Conservation (phyloP, 2,888 invertebrate species). For the Chrysopilus asiliformis region DNA sequence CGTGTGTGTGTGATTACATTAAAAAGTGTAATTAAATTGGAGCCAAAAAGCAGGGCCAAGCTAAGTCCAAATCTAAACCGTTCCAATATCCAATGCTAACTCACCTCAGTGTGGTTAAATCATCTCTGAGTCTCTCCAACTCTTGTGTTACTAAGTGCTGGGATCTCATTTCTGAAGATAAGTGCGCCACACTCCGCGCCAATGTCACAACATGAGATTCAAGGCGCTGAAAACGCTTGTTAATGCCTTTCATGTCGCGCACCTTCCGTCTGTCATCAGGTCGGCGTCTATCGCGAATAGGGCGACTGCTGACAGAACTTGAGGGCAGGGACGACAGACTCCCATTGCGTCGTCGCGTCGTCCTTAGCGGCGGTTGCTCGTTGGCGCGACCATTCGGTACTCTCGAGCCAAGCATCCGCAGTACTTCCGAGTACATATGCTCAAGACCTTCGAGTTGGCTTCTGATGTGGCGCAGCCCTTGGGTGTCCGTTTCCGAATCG, state of each 20-base stretch:
- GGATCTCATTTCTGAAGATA: slow-evolving; percentile 82
- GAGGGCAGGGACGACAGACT: slow-evolving; percentile 74
- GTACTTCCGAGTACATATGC: slow-evolving; percentile 60
- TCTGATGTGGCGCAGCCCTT: slow-evolving; percentile 63
- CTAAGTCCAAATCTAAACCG: too few species aligned
- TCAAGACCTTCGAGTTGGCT: slow-evolving; percentile 71
- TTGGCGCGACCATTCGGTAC: slow-evolving; percentile 12
- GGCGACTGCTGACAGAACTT: slow-evolving; percentile 67
- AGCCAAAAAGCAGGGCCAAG: neutral
- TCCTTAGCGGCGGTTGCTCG: slow-evolving; percentile 15
- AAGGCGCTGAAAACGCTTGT: slow-evolving; percentile 74
- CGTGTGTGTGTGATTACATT: too few species aligned
- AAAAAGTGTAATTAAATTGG: neutral
- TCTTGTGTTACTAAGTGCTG: slow-evolving; percentile 82
- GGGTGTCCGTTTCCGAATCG: slow-evolving; percentile 62
- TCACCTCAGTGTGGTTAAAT: slow-evolving; percentile 46
- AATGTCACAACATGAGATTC: slow-evolving; percentile 86
- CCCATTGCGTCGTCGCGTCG: slow-evolving; percentile 52
- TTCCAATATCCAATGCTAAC: neutral
- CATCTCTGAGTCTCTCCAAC: slow-evolving; percentile 73
- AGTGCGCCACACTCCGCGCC: slow-evolving; percentile 78
- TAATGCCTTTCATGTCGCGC: slow-evolving; percentile 62
- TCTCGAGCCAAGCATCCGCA: slow-evolving; percentile 38
- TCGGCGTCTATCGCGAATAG: slow-evolving; percentile 55
- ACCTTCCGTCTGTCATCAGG: slow-evolving; percentile 63